These are phyloP conservation scores for Oryzias curvinotus DNA, from an alignment of 2,113 vertebrate genomes.

Conservation along the genomic window DNA sequence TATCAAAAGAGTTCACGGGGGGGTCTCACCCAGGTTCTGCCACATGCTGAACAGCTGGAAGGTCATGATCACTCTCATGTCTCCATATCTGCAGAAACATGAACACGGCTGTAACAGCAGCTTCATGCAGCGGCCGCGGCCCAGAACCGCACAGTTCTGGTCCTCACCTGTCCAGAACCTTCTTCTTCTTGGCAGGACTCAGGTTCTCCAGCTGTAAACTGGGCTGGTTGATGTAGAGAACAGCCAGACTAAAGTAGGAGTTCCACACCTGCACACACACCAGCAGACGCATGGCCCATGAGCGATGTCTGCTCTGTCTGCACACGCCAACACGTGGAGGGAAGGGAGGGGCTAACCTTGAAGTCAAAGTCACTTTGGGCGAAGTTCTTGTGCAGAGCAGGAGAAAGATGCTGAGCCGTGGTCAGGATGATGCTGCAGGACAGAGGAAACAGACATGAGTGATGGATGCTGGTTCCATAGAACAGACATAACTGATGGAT, in stretches of 20 bases:
- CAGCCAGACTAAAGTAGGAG: constrained; percentile 96
- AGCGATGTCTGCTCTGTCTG: not conserved
- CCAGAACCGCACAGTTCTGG: too few species aligned
- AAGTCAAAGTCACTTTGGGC: constrained; percentile 96
- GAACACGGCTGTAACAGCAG: not conserved
- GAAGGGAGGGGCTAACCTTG: constrained; percentile 78
- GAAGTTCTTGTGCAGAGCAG: constrained; percentile 97
- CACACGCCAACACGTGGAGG: rapidly evolving
- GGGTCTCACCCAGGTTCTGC: constrained; percentile 68
- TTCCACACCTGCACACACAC: constrained; percentile 88
- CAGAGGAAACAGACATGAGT: not conserved
- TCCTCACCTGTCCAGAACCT: constrained; percentile 94
- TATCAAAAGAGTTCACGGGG: too few species aligned
- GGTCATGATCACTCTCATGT: constrained; percentile 75
- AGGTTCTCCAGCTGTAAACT: constrained; percentile 93
- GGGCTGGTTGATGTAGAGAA: constrained; percentile 97
- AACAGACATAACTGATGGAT: too few species aligned
- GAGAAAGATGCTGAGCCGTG: constrained; percentile 90
- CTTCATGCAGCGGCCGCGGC: too few species aligned
- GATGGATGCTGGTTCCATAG: too few species aligned
- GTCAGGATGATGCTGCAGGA: constrained; percentile 92
- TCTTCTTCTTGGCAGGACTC: constrained; percentile 90
- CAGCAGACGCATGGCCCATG: not conserved
- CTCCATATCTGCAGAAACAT: constrained; percentile 55
- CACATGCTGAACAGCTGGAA: constrained; percentile 73